Conservation (phyloP, 2,888 invertebrate genomes). For the Leptopilina drosophilae region DNA sequence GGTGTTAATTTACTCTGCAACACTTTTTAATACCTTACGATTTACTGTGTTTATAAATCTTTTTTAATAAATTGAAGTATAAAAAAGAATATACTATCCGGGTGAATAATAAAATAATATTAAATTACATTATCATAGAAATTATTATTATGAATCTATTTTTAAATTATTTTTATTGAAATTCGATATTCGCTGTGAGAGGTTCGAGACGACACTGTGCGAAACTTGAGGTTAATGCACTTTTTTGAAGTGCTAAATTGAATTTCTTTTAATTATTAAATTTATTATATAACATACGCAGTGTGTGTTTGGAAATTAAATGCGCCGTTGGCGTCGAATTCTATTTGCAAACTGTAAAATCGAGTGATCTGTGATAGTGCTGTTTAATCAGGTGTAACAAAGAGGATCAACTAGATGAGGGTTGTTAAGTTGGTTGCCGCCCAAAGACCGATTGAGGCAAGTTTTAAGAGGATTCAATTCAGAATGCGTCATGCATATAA, state of each 20-base stretch:
- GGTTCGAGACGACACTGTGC: too few relatives aligned
- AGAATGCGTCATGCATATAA: conserved; percentile 35
- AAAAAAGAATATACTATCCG: too few relatives aligned
- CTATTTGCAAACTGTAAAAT: conserved; percentile 28
- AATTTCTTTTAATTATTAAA: conserved; percentile 24
- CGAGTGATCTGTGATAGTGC: conserved; percentile 29
- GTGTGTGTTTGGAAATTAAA: background rate
- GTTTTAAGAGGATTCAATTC: conserved; percentile 47
- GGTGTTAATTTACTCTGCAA: too few relatives aligned
- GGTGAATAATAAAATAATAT: too few relatives aligned
- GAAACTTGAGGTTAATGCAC: background rate
- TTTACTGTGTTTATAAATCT: too few relatives aligned
- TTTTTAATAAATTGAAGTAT: too few relatives aligned
- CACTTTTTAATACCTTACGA: too few relatives aligned
- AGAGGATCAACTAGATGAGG: conserved; percentile 30
- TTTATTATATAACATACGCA: too few relatives aligned
- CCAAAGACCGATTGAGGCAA: conserved; percentile 7
- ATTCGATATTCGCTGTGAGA: background rate
- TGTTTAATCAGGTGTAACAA: conserved; percentile 30
- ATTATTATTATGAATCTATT: background rate
- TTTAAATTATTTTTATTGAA: background rate
- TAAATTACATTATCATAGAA: too few relatives aligned
- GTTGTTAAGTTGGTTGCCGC: conserved; percentile 41
- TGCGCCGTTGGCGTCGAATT: background rate
- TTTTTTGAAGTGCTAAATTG: background rate